Evolutionary conservation across 2,797 vertebrate species (phyloP).

Genomic region (Atherinosoma microstoma): DNA sequence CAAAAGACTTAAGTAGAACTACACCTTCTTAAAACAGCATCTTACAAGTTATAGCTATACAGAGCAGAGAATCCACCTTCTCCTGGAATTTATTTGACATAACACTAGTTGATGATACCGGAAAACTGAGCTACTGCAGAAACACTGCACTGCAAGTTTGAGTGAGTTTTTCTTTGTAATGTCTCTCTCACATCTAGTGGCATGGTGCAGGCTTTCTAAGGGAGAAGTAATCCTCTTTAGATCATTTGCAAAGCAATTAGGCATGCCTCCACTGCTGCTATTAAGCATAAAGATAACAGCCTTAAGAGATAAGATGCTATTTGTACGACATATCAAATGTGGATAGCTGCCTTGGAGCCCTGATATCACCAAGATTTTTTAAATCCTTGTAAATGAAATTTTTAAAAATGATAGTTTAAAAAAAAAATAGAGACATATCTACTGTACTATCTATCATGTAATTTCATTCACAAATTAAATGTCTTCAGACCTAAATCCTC

Average conservation of each 20-base stretch:
- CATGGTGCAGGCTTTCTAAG: conserved; percentile 64
- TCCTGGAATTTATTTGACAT: conserved; percentile 25
- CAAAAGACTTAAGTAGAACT: conserved; percentile 23
- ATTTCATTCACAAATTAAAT: conserved; percentile 64
- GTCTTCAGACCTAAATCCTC: conserved; percentile 65
- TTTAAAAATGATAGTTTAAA: conserved; percentile 56
- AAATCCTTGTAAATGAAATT: conserved; percentile 78
- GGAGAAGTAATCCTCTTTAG: conserved; percentile 77
- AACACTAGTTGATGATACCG: conserved; percentile 14
- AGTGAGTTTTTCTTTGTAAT: conserved; percentile 58
- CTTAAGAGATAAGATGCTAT: conserved; percentile 79
- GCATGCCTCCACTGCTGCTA: conserved; percentile 77
- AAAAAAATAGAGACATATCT: conserved; percentile 60
- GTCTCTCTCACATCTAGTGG: conserved; percentile 72
- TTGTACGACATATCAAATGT: conserved; percentile 77
- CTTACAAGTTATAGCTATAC: conserved; percentile 1
- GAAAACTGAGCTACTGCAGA: conserved; percentile 37
- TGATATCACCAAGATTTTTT: conserved; percentile 74
- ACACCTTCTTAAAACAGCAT: conserved; percentile 23
- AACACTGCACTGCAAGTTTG: conserved; percentile 51
- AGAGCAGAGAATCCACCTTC: conserved; percentile 27
- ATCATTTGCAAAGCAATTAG: conserved; percentile 83
- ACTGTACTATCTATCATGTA: conserved; percentile 63
- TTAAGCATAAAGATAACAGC: conserved; percentile 81
- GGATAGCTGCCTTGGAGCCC: conserved; percentile 80